These are phyloP conservation scores for Limnephilus lunatus DNA, from an alignment of 2,888 invertebrate genomes.

Conservation along the genomic window DNA sequence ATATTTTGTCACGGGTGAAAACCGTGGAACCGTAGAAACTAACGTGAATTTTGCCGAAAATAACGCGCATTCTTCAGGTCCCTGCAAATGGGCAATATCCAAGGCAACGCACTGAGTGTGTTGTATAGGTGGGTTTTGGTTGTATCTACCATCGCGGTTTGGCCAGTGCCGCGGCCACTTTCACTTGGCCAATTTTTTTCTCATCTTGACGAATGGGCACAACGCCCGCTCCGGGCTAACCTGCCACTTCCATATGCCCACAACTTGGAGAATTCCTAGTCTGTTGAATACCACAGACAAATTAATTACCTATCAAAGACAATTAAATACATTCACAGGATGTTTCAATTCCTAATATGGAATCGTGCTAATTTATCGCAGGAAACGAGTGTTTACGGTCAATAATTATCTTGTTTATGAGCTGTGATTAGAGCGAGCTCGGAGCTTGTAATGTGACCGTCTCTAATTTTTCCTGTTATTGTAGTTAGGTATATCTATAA, in stretches of 20 bases:
- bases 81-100: neutral
- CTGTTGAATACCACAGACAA: neutral
- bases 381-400: neutral
- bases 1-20: too few relatives aligned
- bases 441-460: neutral
- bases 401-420: neutral
- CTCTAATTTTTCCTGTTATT: neutral
- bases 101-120: slow-evolving; percentile 44
- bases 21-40: too few relatives aligned
- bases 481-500: neutral
- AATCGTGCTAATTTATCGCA: neutral
- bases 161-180: slow-evolving; percentile 44
- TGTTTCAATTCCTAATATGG: neutral
- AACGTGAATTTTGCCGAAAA: too few relatives aligned
- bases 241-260: neutral
- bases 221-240: slow-evolving; percentile 20
- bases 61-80: too few relatives aligned
- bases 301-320: slow-evolving; percentile 17
- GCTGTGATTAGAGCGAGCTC: neutral
- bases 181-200: slow-evolving; percentile 52
- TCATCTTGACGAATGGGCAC: slow-evolving; percentile 49
- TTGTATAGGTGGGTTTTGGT: slow-evolving; percentile 19
- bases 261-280: neutral
- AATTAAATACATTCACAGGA: neutral
- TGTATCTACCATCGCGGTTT: neutral